phyloP scores from a whole-genome alignment of 2,113 vertebrate species.

The Chrysochloris asiatica region DNA sequence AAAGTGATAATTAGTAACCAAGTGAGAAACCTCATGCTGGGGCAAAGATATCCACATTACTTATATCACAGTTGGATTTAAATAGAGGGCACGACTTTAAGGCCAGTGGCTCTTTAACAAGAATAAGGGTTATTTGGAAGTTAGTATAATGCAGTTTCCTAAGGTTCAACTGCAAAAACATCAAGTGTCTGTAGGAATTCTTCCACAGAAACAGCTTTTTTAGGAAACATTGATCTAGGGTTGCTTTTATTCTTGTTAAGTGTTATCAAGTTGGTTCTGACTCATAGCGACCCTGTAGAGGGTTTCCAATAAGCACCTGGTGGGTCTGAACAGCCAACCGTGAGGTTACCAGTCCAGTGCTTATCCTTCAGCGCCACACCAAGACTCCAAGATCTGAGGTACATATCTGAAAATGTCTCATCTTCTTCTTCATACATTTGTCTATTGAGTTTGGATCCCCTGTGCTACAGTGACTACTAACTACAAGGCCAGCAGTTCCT shows the following conservation, averaged over 20 bases:
- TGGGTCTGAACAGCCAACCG: too few species aligned
- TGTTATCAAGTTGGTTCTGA: too few species aligned
- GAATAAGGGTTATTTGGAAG: neutral
- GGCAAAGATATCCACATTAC: conserved; percentile 49
- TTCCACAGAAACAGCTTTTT: neutral
- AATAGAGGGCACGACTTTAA: conserved; percentile 30
- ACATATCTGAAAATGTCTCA: neutral
- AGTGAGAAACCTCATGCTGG: conserved; percentile 23
- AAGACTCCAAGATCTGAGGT: neutral
- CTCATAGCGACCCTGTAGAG: too few species aligned
- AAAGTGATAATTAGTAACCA: conserved; percentile 51
- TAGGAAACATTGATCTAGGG: neutral
- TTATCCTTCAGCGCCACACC: too few species aligned
- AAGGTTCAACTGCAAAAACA: neutral
- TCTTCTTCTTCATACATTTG: neutral
- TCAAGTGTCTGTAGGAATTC: neutral
- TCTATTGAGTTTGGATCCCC: neutral
- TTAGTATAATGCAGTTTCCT: neutral
- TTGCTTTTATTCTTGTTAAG: too few species aligned
- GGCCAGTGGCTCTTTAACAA: conserved; percentile 13
- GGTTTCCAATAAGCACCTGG: too few species aligned
- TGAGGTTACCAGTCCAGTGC: too few species aligned
- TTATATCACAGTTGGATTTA: conserved; percentile 52
- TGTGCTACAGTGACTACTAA: too few species aligned
- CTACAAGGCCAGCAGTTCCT: too few species aligned